A percentile compares a stretch with the other conserved stretches of the same genome.
These are phyloP conservation scores for Drosophila serrata DNA, from an alignment of 1,140 invertebrate genomes.

Conservation along the genomic window DNA sequence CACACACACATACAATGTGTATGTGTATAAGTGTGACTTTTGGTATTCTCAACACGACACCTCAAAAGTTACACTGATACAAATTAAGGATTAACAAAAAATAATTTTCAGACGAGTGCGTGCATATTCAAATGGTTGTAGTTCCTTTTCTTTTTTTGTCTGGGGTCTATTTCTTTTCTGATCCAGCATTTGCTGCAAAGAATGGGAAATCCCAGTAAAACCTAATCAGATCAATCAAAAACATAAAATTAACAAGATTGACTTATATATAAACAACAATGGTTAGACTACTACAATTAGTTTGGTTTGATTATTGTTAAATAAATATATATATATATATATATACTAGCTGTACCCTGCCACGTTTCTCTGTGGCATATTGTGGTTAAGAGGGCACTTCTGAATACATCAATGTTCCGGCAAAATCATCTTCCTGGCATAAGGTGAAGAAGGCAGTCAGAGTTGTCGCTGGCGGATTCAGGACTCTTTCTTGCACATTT, in stretches of 20 bases:
- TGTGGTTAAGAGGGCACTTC: too few relatives aligned
- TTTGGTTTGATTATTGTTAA: neutral
- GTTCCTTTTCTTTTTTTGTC: conserved; percentile 7
- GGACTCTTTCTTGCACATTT: too few relatives aligned
- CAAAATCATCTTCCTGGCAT: too few relatives aligned
- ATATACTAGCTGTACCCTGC: too few relatives aligned
- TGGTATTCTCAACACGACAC: conserved; percentile 13
- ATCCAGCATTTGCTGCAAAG: conserved; percentile 27
- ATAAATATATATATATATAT: neutral
- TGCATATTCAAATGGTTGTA: conserved; percentile 1
- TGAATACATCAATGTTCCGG: too few relatives aligned
- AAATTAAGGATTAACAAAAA: too few relatives aligned
- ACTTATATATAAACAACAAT: neutral
- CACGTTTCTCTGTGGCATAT: too few relatives aligned
- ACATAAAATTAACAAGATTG: neutral
- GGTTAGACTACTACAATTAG: neutral
- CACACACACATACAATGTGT: neutral
- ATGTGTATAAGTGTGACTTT: neutral
- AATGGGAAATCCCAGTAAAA: neutral
- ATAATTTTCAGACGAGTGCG: too few relatives aligned
- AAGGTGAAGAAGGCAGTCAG: too few relatives aligned
- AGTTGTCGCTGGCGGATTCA: too few relatives aligned
- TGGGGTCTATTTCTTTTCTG: conserved; percentile 7
- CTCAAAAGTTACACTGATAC: conserved; percentile 28
- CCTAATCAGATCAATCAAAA: neutral